Percentiles rank a stretch among this genome's conserved stretches.
Evolutionary conservation across 2,113 vertebrate genomes (phyloP).

Genomic region (Stegostoma tigrinum): DNA sequence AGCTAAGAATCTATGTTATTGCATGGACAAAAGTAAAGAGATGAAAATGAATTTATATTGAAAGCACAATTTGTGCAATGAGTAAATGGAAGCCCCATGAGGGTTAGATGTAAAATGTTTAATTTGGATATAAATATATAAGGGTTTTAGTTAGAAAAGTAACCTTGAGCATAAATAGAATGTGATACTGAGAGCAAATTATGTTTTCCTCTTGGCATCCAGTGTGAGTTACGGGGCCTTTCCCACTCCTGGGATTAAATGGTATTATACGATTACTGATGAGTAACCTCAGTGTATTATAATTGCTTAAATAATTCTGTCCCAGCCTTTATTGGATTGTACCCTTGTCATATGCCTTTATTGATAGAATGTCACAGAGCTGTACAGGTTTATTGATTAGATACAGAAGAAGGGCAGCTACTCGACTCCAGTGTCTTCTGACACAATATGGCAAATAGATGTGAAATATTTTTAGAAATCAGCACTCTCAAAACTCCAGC

Average conservation of each 20-base stretch:
- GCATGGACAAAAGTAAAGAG: background rate
- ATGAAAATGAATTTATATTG: background rate
- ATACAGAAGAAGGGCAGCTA: background rate
- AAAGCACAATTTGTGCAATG: background rate
- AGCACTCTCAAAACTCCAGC: background rate
- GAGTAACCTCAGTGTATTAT: constrained; percentile 24
- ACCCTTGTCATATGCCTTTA: constrained; percentile 28
- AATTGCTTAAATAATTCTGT: constrained; percentile 35
- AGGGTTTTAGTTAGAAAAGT: background rate
- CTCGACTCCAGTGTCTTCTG: background rate
- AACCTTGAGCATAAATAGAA: background rate
- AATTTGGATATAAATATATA: background rate
- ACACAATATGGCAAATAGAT: background rate
- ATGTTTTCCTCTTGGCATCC: background rate
- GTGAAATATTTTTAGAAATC: constrained; percentile 19
- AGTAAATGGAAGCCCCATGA: background rate
- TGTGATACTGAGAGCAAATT: background rate
- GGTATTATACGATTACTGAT: constrained; percentile 1
- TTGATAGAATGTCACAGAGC: constrained; percentile 21
- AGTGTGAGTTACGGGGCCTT: background rate
- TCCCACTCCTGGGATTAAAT: constrained; percentile 24
- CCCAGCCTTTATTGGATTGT: constrained; percentile 16
- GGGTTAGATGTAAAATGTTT: background rate
- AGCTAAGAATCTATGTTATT: background rate
- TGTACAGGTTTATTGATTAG: constrained; percentile 30